Evolutionary conservation across 2,888 invertebrate genomes (phyloP).

Genomic region (Rhagophthalmus giganteus): DNA sequence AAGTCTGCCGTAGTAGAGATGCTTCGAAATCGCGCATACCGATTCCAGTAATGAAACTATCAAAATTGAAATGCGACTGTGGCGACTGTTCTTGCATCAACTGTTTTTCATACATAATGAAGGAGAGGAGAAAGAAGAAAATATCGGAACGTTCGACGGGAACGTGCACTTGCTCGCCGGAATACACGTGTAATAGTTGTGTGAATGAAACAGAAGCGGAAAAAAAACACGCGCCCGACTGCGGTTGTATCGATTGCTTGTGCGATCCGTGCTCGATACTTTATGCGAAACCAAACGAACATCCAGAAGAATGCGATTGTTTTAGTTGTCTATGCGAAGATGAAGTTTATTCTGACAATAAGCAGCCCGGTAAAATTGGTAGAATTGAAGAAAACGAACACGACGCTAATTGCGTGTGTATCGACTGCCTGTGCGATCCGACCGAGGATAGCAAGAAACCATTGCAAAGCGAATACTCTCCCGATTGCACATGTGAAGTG

Average conservation of each 20-base stretch:
- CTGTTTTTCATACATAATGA: slow-evolving; percentile 9
- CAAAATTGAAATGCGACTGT: slow-evolving; percentile 10
- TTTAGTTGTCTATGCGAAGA: slow-evolving; percentile 23
- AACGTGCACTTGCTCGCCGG: no score
- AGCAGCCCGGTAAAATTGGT: neutral
- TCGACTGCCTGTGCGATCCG: no score
- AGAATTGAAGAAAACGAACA: neutral
- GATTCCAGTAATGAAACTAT: neutral
- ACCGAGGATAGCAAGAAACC: neutral
- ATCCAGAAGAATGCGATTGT: slow-evolving; percentile 24
- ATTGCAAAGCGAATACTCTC: slow-evolving; percentile 3
- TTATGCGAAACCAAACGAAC: slow-evolving; percentile 4
- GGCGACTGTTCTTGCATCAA: neutral
- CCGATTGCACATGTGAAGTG: slow-evolving; percentile 7
- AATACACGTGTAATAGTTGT: slow-evolving; percentile 1
- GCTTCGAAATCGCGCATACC: slow-evolving; percentile 5
- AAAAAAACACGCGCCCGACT: slow-evolving; percentile 24
- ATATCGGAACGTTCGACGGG: no score
- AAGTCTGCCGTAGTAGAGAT: no score
- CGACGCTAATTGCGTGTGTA: no score
- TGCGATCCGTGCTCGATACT: slow-evolving; percentile 22
- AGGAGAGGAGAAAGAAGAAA: neutral
- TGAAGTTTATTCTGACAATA: neutral
- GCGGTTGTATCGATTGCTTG: slow-evolving; percentile 32
- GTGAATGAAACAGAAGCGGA: neutral